Evolutionary conservation across 1,140 invertebrate genomes (phyloP).

Genomic region (Uloborus diversus): DNA sequence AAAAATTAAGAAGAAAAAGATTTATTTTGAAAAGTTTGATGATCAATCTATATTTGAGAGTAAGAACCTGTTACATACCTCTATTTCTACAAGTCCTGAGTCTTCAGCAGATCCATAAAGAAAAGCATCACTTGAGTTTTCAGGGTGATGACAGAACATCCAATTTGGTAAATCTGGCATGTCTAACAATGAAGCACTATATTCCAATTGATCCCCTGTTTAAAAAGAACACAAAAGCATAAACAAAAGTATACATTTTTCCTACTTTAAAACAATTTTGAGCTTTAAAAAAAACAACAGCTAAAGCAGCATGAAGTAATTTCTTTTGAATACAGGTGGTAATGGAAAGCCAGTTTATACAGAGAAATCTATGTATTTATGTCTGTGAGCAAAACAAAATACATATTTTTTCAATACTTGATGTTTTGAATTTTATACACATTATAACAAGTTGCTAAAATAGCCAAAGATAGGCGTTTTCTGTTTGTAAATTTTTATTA

Average conservation of each 20-base stretch:
- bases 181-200: constrained; percentile 74
- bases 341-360: background rate
- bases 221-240: background rate
- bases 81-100: constrained; percentile 54
- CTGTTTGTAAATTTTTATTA: no score
- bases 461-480: no score
- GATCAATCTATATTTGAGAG: background rate
- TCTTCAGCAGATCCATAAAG: constrained; percentile 58
- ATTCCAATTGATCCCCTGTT: constrained; percentile 71
- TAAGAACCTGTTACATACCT: constrained; percentile 10
- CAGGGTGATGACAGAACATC: constrained; percentile 74
- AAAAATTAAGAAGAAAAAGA: background rate
- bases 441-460: no score
- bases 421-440: no score
- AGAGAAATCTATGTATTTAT: background rate
- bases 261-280: background rate
- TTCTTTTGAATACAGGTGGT: background rate
- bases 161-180: constrained; percentile 83
- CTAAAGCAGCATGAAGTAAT: background rate
- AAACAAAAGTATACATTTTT: background rate
- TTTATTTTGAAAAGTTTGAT: background rate
- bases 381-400: background rate
- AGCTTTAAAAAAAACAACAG: background rate
- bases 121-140: constrained; percentile 38
- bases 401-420: background rate